Conservation (phyloP, 2,888 invertebrate species). For the Halictus ligatus region DNA sequence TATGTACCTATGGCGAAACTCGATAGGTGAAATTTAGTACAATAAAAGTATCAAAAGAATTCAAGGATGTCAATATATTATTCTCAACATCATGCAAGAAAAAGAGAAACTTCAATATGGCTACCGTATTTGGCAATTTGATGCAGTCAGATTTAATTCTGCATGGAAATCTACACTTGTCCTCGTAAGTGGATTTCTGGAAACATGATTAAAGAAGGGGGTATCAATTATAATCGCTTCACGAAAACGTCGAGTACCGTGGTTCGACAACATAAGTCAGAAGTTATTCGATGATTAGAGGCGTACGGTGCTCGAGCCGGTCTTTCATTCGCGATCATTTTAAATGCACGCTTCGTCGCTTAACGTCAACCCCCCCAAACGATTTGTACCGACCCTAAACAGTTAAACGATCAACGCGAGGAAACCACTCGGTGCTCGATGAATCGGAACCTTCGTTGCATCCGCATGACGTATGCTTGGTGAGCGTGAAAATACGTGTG, state of each 20-base stretch:
- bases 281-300: neutral
- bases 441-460: conserved; percentile 73
- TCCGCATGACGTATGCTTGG: conserved; percentile 72
- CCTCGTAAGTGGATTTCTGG: neutral
- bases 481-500: conserved; percentile 70
- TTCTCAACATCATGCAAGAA: too few relatives aligned
- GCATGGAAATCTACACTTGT: neutral
- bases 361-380: conserved; percentile 57
- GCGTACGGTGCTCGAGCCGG: neutral
- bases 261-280: neutral
- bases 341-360: conserved; percentile 53
- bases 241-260: neutral
- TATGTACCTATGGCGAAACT: too few relatives aligned
- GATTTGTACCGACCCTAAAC: conserved; percentile 63
- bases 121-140: neutral
- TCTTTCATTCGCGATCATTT: conserved; percentile 52
- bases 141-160: neutral
- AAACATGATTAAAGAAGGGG: fast-evolving
- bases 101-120: too few relatives aligned
- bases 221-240: neutral
- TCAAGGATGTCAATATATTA: too few relatives aligned
- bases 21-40: too few relatives aligned
- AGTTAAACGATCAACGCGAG: conserved; percentile 63
- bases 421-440: conserved; percentile 68
- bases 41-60: too few relatives aligned